Evolutionary conservation across 2,797 vertebrate genomes (phyloP).

Genomic region (Platalea minor): DNA sequence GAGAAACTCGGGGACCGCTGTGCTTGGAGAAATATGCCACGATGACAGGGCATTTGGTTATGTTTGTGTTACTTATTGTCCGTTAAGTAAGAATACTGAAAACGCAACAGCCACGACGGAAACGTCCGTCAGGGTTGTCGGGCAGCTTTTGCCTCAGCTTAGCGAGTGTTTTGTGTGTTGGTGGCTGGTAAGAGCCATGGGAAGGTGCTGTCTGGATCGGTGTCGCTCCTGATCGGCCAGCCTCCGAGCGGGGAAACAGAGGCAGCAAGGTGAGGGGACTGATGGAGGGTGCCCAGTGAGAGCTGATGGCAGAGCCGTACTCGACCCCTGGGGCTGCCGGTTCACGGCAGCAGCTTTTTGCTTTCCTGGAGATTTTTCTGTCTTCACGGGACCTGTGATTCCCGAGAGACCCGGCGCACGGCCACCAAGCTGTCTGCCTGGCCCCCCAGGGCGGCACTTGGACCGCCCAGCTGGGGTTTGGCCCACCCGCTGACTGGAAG

Average conservation of each 20-base stretch:
- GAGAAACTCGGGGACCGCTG: neutral
- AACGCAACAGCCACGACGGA: neutral
- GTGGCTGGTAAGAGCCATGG: neutral
- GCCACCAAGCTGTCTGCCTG: neutral
- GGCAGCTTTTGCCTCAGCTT: neutral
- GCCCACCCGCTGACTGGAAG: neutral
- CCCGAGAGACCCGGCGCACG: no score
- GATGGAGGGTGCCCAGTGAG: neutral
- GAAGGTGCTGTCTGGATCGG: neutral
- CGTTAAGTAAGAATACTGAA: neutral
- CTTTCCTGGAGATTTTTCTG: neutral
- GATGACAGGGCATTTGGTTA: accelerated
- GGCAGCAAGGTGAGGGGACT: neutral
- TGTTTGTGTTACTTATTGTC: neutral
- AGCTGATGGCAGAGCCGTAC: neutral
- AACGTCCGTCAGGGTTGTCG: neutral
- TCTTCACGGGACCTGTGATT: accelerated
- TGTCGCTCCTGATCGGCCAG: neutral
- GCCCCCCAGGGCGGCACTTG: neutral
- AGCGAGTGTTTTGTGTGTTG: neutral
- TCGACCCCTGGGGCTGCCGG: neutral
- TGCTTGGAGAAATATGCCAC: neutral
- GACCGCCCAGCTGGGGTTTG: neutral
- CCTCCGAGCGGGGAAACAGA: neutral
- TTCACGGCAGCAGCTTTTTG: neutral